Percentiles rank a stretch among this genome's conserved stretches.
Evolutionary conservation across 2,797 vertebrate species (phyloP).

Genomic region (Agapornis canus): DNA sequence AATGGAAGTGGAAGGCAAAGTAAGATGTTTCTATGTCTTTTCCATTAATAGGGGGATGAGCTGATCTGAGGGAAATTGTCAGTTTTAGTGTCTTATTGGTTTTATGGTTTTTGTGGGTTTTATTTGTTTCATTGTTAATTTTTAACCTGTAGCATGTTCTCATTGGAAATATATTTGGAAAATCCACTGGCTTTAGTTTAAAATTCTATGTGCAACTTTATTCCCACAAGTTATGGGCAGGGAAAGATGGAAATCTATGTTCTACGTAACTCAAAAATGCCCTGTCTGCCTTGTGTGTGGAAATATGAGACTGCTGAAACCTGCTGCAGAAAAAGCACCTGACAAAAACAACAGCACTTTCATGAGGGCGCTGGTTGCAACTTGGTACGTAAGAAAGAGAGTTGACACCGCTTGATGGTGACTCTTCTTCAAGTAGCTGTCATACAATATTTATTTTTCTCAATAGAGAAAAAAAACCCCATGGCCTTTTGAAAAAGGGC

Average conservation of each 20-base stretch:
- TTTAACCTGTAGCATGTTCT: not conserved
- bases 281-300: rapidly evolving
- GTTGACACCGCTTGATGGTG: not conserved
- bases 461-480: not conserved
- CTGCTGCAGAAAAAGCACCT: not conserved
- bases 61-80: not conserved
- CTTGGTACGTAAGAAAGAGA: rapidly evolving
- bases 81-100: not conserved
- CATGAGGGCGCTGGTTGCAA: not conserved
- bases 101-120: not conserved
- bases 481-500: not conserved
- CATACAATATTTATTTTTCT: not conserved
- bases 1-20: not conserved
- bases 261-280: not conserved
- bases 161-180: not conserved
- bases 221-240: rapidly evolving
- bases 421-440: not conserved
- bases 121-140: not conserved
- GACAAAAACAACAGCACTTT: not conserved
- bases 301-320: not conserved
- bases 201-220: not conserved
- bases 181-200: not conserved
- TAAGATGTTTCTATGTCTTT: not conserved
- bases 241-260: not conserved
- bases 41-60: not conserved